Evolutionary conservation across 2,797 vertebrate species (phyloP).

Genomic region (Myiotriccus ornatus): DNA sequence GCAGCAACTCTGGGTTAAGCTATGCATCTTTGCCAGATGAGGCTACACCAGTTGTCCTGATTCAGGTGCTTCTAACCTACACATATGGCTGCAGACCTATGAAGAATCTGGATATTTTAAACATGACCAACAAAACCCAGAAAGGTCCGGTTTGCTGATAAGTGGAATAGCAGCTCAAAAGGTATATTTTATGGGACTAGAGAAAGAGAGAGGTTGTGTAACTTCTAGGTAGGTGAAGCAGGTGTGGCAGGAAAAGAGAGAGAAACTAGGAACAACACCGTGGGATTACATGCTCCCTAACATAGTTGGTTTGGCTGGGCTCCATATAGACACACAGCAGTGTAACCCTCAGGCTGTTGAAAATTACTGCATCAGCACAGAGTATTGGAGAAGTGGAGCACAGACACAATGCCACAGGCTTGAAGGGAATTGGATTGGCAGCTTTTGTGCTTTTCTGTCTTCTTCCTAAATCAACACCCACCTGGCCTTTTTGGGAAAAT

Average conservation of each 20-base stretch:
- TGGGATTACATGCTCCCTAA: accelerated
- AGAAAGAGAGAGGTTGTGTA: neutral
- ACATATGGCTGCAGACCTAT: neutral
- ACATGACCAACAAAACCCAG: neutral
- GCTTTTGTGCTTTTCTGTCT: neutral
- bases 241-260: neutral
- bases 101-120: neutral
- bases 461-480: neutral
- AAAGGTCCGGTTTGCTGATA: neutral
- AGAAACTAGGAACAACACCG: accelerated
- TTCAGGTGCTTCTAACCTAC: neutral
- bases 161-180: neutral
- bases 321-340: accelerated
- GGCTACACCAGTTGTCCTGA: neutral
- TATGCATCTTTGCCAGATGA: neutral
- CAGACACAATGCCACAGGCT: accelerated
- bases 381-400: neutral
- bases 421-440: neutral
- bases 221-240: neutral
- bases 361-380: neutral
- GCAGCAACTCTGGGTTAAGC: neutral
- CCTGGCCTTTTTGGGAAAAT: neutral
- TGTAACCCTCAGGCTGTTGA: accelerated
- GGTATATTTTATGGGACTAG: neutral
- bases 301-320: neutral